Evolutionary conservation across 1,140 invertebrate species (phyloP), one percentile per base, ranked within the genome.

Genomic region (Coboldia fuscipes): DNA sequence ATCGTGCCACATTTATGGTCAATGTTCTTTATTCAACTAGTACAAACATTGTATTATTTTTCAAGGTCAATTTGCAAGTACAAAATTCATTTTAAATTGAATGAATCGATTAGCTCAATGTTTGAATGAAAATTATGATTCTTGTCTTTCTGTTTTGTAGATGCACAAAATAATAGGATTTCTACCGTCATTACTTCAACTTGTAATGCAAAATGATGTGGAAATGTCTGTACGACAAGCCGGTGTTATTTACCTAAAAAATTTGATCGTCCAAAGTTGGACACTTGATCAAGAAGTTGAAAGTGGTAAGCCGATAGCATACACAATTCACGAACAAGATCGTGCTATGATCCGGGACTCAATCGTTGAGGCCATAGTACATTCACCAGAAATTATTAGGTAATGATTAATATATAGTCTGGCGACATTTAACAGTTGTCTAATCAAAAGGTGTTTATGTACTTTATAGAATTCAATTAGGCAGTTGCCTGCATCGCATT

Each of bases 131-230:
- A 18, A 10, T 10, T 18, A 26, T 20, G 14, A 3, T 12, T 26
- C 14, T 34, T 28, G 9, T 24, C 19, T 27, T 34, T 22, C 4
- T 13, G 16, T 26, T 9, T 18, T 13, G 10, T 13, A 93, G 85
- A 74, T 92, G 45, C 79, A 90, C 49, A 90, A 92, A 63, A 90
- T 93, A 36, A 88, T 90, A 61, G 90, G 92, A 21, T 97, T 98
- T 63, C 75, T 83, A 30, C 92, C 90, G 21, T 71, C 76, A 28
- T 60, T 99, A 15, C 62, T 98, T 12, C 85, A 96, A 70, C 74
- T 96, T 38, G 75, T 97, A 10, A 90, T 94, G 82, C 68, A 75
- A 50, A 66, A 68, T 47, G 75, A 88, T 41, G 63, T 92, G 24
- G 80, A 94, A 26, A 76, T 89, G 69, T 80, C 90, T 41, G 76